Conservation (phyloP, 2,797 vertebrate species). For the Chaenodraco wilsoni region DNA sequence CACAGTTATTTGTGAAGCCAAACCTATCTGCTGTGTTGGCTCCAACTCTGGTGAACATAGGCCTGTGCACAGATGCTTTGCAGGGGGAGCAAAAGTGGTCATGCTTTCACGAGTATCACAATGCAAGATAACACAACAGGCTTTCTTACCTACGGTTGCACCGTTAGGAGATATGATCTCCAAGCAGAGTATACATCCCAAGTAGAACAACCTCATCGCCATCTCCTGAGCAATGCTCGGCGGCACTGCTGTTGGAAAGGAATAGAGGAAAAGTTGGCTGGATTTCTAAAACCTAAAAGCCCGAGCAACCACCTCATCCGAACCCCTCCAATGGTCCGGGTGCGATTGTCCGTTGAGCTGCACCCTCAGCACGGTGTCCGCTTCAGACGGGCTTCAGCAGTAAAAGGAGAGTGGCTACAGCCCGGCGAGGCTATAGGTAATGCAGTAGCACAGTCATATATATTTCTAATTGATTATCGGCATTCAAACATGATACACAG, state of each 20-base stretch:
- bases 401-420: constrained; percentile 56
- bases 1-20: constrained; percentile 28
- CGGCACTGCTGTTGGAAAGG: constrained; percentile 74
- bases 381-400: constrained; percentile 50
- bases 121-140: constrained; percentile 65
- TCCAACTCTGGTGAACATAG: constrained; percentile 59
- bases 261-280: constrained; percentile 76
- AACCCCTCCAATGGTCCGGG: constrained; percentile 75
- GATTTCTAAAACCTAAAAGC: constrained; percentile 66
- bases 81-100: constrained; percentile 46
- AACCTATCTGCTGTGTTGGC: constrained; percentile 22
- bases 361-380: constrained; percentile 65
- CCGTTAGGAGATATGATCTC: constrained; percentile 75
- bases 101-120: constrained; percentile 62
- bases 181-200: constrained; percentile 81
- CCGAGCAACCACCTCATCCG: constrained; percentile 81
- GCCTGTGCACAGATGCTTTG: constrained; percentile 71
- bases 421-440: constrained; percentile 71
- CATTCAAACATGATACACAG: constrained; percentile 77
- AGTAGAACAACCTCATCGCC: constrained; percentile 80
- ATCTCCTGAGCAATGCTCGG: constrained; percentile 81
- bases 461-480: constrained; percentile 72
- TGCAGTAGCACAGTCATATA: constrained; percentile 75
- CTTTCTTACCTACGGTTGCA: constrained; percentile 80
- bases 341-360: constrained; percentile 70